Evolutionary conservation across 2,113 vertebrate genomes (phyloP).

Genomic region (Halcyon malimbica): DNA sequence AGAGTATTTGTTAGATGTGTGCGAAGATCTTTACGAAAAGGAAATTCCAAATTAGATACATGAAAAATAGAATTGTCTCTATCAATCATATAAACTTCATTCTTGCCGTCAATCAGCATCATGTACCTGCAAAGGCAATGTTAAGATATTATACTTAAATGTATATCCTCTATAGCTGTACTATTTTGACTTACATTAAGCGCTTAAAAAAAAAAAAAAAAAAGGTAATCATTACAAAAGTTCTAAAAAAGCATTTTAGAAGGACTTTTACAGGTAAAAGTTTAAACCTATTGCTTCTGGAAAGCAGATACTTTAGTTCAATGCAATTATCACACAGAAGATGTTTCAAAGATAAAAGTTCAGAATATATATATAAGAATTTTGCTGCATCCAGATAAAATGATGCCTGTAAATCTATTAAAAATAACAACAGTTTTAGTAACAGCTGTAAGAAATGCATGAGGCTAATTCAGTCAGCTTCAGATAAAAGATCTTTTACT

Average conservation of each 20-base stretch:
- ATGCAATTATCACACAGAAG: background rate
- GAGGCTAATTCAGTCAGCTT: background rate
- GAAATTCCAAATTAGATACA: conserved; percentile 93
- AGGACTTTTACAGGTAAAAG: background rate
- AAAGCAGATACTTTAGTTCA: background rate
- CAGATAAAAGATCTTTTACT: background rate
- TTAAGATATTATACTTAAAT: background rate
- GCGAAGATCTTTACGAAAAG: conserved; percentile 92
- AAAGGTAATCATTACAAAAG: background rate
- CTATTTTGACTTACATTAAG: background rate
- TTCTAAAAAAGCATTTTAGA: background rate
- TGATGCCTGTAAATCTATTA: background rate
- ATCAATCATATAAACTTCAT: conserved; percentile 97
- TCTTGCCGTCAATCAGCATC: conserved; percentile 96
- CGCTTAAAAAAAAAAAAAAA: background rate
- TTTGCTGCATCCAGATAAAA: background rate
- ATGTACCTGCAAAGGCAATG: conserved; percentile 86
- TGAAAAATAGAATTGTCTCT: conserved; percentile 95
- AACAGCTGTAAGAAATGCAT: background rate
- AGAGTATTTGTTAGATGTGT: conserved; percentile 91
- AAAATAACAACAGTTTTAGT: background rate
- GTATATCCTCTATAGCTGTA: background rate
- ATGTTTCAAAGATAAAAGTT: background rate
- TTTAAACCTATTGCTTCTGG: background rate
- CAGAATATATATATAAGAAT: background rate